Evolutionary conservation across 2,113 vertebrate species (phyloP).

Genomic region (Entosphenus tridentatus): DNA sequence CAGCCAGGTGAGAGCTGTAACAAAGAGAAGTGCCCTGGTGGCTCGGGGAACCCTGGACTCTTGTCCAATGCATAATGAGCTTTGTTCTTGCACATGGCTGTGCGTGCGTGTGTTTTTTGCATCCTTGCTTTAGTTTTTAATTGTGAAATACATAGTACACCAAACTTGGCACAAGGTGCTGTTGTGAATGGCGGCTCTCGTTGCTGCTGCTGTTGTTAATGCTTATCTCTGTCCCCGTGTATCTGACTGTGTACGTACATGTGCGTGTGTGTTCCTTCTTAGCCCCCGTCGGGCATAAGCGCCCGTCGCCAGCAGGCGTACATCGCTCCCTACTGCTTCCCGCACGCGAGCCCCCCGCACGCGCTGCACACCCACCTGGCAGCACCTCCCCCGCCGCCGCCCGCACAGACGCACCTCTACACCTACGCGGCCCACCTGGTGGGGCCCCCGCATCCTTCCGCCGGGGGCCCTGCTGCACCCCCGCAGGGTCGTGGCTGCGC

Average conservation of each 20-base stretch:
- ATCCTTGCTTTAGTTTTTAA: too few relatives aligned
- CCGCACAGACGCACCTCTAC: not conserved
- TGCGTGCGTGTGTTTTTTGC: not conserved
- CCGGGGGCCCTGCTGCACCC: too few relatives aligned
- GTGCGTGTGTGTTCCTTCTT: not conserved
- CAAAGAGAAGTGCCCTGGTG: too few relatives aligned
- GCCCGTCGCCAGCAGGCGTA: slow-evolving; percentile 4
- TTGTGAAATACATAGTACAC: too few relatives aligned
- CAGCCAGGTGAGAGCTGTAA: slow-evolving; percentile 1
- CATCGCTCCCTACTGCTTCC: not conserved
- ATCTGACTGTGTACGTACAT: not conserved
- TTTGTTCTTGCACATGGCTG: not conserved
- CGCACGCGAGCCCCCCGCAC: slow-evolving; percentile 4
- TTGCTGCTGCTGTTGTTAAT: too few relatives aligned
- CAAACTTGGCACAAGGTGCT: too few relatives aligned
- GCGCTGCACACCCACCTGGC: not conserved
- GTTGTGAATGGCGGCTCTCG: too few relatives aligned
- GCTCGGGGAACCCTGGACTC: too few relatives aligned
- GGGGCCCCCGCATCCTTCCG: too few relatives aligned
- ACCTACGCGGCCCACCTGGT: not conserved
- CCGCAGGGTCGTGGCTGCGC: too few relatives aligned
- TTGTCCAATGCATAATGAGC: too few relatives aligned
- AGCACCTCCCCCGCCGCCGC: not conserved
- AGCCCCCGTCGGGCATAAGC: not conserved
- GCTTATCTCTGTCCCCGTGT: too few relatives aligned